phyloP scores from a whole-genome alignment of 2,113 vertebrate genomes.

The Hemichromis elongatus region DNA sequence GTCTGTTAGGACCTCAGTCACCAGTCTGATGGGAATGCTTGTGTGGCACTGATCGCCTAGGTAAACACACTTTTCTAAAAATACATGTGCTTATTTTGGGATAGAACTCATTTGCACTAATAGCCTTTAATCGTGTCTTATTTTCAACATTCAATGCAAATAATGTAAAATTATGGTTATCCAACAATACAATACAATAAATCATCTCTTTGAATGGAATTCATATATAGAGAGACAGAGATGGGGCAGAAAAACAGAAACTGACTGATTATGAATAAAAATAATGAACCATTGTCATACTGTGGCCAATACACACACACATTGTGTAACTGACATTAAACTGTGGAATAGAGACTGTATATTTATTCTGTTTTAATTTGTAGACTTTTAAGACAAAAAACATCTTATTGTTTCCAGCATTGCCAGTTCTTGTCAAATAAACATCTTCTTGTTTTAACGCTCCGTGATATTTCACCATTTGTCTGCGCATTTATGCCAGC shows the following conservation, averaged over 20 bases:
- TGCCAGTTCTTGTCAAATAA: not conserved
- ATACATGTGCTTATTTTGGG: conserved; percentile 9
- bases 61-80: conserved; percentile 6
- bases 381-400: not conserved
- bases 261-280: conserved; percentile 65
- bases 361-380: conserved; percentile 15
- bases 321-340: conserved; percentile 30
- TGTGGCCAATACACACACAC: not conserved
- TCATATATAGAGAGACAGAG: not conserved
- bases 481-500: not conserved
- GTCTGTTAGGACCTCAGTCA: not conserved
- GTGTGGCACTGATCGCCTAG: conserved; percentile 12
- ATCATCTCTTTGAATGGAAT: not conserved
- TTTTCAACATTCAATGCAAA: not conserved
- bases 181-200: not conserved
- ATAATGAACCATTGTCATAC: conserved; percentile 35
- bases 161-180: not conserved
- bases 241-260: not conserved
- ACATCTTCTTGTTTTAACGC: not conserved
- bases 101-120: not conserved
- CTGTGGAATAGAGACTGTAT: conserved; percentile 20
- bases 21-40: conserved; percentile 5
- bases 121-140: not conserved
- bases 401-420: conserved; percentile 5
- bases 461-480: not conserved